Conservation (phyloP, 2,113 vertebrate species). For the Labeo rohita region DNA sequence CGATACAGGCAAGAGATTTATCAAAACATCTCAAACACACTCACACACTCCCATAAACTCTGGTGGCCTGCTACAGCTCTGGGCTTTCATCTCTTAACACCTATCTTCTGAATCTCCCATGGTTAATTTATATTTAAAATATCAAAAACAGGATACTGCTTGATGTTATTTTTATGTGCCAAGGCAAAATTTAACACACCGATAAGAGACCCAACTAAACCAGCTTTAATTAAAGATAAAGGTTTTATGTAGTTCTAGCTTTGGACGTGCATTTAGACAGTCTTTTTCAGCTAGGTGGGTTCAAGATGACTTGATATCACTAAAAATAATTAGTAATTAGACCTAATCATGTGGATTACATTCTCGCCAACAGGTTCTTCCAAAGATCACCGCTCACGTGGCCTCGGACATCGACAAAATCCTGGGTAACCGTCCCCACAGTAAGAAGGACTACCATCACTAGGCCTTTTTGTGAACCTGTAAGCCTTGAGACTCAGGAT, state of each 20-base stretch:
- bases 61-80: neutral
- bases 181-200: slow-evolving; percentile 1
- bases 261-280: no score
- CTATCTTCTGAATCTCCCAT: neutral
- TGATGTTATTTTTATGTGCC: neutral
- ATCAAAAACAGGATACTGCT: neutral
- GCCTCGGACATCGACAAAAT: slow-evolving; percentile 92
- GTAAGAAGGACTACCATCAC: slow-evolving; percentile 90
- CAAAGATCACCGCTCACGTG: slow-evolving; percentile 94
- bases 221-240: neutral
- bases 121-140: neutral
- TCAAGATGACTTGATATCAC: neutral
- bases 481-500: slow-evolving; percentile 33
- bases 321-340: neutral
- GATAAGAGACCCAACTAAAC: neutral
- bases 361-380: slow-evolving; percentile 83
- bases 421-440: slow-evolving; percentile 92
- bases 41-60: neutral
- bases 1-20: slow-evolving; percentile 87
- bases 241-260: neutral
- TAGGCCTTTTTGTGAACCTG: slow-evolving; percentile 51
- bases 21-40: neutral
- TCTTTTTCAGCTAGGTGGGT: no score
- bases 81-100: neutral
- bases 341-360: no score